Evolutionary conservation across 2,797 vertebrate genomes (phyloP).

Genomic region (Coregonus suidteri): DNA sequence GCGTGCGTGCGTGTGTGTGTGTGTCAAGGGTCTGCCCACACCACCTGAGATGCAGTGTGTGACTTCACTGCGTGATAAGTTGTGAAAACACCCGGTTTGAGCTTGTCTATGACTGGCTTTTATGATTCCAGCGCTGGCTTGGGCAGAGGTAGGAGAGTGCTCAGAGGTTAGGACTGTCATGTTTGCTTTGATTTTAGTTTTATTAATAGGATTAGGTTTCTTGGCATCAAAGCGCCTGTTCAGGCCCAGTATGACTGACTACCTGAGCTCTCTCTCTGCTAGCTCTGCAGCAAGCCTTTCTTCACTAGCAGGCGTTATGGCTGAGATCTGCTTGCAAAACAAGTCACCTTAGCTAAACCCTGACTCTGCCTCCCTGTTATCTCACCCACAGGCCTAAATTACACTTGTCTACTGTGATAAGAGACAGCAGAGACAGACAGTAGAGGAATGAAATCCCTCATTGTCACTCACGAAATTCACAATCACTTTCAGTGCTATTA

Average conservation of each 20-base stretch:
- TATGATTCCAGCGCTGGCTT: slow-evolving; percentile 35
- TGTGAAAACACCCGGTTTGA: slow-evolving; percentile 36
- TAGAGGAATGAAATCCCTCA: not conserved
- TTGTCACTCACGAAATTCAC: not conserved
- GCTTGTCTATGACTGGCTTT: slow-evolving; percentile 43
- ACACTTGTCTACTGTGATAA: slow-evolving; percentile 26
- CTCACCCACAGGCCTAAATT: slow-evolving; percentile 11
- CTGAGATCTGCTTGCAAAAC: slow-evolving; percentile 7
- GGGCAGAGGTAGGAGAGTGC: slow-evolving; percentile 26
- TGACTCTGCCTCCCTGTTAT: not conserved
- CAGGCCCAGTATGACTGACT: slow-evolving; percentile 37
- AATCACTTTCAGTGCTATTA: not conserved
- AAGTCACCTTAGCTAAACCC: slow-evolving; percentile 12
- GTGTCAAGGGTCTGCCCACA: slow-evolving; percentile 15
- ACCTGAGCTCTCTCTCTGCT: slow-evolving; percentile 48
- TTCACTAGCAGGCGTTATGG: slow-evolving; percentile 40
- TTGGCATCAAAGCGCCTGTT: slow-evolving; percentile 19
- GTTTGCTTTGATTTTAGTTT: slow-evolving; percentile 68
- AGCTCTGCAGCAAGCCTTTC: slow-evolving; percentile 48
- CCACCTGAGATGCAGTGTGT: slow-evolving; percentile 28
- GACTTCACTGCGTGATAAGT: slow-evolving; percentile 30
- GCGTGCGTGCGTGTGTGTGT: slow-evolving; percentile 5
- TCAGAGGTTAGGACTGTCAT: slow-evolving; percentile 46
- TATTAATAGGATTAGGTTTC: slow-evolving; percentile 70
- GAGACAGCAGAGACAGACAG: not conserved